Conservation (phyloP, 2,797 vertebrate species). For the Ammospiza maritima region DNA sequence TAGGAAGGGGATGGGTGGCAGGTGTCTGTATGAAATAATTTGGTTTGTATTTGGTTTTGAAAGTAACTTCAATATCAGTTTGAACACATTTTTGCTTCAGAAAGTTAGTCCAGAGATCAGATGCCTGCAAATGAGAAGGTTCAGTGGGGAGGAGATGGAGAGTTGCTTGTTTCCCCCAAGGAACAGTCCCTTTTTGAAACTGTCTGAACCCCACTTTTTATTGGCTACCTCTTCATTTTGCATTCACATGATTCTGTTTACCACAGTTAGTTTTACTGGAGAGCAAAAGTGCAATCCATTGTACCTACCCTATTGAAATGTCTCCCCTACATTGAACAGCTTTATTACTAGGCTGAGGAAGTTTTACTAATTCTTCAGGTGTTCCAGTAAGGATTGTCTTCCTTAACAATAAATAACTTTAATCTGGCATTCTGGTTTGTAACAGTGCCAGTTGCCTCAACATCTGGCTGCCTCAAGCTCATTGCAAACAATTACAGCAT, state of each 20-base stretch:
- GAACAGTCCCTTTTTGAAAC: not conserved
- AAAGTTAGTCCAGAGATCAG: not conserved
- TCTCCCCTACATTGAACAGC: not conserved
- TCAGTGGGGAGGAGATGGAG: not conserved
- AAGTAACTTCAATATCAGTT: not conserved
- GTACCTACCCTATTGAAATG: not conserved
- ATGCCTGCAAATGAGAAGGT: not conserved
- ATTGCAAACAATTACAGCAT: not conserved
- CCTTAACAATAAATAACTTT: not conserved
- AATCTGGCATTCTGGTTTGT: conserved; percentile 1
- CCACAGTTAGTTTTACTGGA: not conserved
- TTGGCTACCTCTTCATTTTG: not conserved
- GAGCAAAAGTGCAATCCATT: not conserved
- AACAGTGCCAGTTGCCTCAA: not conserved
- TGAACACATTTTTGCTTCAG: not conserved
- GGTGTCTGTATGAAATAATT: not conserved
- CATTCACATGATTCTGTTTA: not conserved
- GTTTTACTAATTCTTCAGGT: conserved; percentile 9
- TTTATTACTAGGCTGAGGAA: not conserved
- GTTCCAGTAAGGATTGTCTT: not conserved
- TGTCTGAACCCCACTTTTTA: not conserved
- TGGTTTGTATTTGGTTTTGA: not conserved
- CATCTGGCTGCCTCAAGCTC: not conserved
- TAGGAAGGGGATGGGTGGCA: not conserved
- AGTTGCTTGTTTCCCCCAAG: not conserved